Conservation (phyloP, 1,140 invertebrate genomes). For the Acromyrmex echinatior region DNA sequence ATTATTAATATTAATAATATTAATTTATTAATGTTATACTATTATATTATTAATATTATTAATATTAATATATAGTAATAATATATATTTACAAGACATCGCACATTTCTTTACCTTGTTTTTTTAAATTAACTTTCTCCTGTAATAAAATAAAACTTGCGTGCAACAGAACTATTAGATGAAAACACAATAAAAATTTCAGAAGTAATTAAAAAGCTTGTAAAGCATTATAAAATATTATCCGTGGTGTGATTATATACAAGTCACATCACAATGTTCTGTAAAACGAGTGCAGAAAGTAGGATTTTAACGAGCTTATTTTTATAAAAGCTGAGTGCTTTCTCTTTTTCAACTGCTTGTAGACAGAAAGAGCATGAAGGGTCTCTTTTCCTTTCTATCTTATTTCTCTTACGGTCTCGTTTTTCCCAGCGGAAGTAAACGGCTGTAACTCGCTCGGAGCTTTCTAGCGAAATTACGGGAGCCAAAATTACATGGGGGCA, state of each 20-base stretch:
- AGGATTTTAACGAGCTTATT: conserved; percentile 72
- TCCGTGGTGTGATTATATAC: conserved; percentile 26
- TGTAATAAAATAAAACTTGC: background rate
- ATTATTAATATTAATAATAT: too few relatives aligned
- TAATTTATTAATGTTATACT: too few relatives aligned
- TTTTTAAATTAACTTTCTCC: conserved; percentile 1
- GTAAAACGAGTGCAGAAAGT: conserved; percentile 42
- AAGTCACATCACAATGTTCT: conserved; percentile 21
- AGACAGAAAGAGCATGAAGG: background rate
- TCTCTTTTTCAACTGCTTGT: conserved; percentile 5
- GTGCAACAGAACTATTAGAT: background rate
- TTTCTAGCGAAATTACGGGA: conserved; percentile 61
- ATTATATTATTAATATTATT: too few relatives aligned
- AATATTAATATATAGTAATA: background rate
- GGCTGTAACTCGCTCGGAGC: conserved; percentile 41
- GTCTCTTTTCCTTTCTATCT: conserved; percentile 23
- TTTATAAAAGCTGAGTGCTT: conserved; percentile 62
- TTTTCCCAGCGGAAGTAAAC: conserved; percentile 50
- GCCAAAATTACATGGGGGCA: conserved; percentile 26
- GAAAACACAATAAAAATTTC: conserved; percentile 25
- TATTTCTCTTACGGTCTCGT: background rate
- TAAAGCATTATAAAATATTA: conserved; percentile 12
- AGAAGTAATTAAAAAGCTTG: conserved; percentile 44
- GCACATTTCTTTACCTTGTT: background rate
- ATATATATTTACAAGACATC: background rate